Conservation (phyloP, 2,888 invertebrate species). For the Dynastes tityus region DNA sequence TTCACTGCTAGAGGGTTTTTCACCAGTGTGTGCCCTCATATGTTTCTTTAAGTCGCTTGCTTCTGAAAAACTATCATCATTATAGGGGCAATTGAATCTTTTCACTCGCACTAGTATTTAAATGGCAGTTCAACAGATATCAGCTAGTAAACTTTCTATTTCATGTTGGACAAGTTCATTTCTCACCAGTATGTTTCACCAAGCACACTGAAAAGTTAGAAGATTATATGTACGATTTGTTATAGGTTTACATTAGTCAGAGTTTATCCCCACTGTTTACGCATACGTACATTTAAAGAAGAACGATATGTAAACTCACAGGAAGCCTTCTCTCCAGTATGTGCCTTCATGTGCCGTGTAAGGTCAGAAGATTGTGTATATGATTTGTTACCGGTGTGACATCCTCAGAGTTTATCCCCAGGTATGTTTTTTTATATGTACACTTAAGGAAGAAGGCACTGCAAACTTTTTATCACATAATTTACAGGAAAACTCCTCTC, state of each 20-base stretch:
- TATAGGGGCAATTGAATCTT: slow-evolving; percentile 56
- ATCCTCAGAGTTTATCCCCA: slow-evolving; percentile 74
- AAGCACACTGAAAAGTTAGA: too few relatives aligned
- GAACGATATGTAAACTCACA: slow-evolving; percentile 60
- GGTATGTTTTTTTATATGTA: slow-evolving; percentile 76
- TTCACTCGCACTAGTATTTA: slow-evolving; percentile 69
- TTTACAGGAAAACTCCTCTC: too few relatives aligned
- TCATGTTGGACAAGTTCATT: too few relatives aligned
- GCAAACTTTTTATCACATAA: too few relatives aligned
- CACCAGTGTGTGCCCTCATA: slow-evolving; percentile 67
- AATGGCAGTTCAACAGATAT: slow-evolving; percentile 58
- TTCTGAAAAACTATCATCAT: slow-evolving; percentile 72
- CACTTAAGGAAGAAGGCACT: slow-evolving; percentile 65
- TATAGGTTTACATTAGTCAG: too few relatives aligned
- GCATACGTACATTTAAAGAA: too few relatives aligned
- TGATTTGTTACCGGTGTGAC: slow-evolving; percentile 74
- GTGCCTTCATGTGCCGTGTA: slow-evolving; percentile 71
- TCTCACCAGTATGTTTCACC: too few relatives aligned
- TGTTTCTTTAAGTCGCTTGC: slow-evolving; percentile 73
- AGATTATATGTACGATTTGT: too few relatives aligned
- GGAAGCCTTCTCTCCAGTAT: slow-evolving; percentile 70
- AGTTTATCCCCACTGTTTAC: too few relatives aligned
- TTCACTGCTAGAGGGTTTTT: slow-evolving; percentile 60
- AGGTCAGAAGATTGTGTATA: slow-evolving; percentile 77
- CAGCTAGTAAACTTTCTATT: too few relatives aligned